Percentiles rank a stretch among this genome's conserved stretches.
phyloP scores from a whole-genome alignment of 2,113 vertebrate genomes.

The Urocolius indicus region DNA sequence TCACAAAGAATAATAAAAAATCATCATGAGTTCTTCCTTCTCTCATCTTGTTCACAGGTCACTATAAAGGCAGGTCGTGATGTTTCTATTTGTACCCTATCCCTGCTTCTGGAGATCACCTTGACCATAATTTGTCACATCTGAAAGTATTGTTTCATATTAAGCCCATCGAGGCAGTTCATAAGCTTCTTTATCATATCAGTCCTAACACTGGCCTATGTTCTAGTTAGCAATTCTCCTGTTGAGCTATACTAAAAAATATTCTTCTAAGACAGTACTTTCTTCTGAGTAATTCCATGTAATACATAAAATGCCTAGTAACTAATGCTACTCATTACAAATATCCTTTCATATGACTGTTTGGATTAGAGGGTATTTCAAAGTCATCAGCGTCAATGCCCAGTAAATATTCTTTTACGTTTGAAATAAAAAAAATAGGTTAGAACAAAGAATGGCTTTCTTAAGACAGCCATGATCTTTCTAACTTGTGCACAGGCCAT shows the following conservation, averaged over 20 bases:
- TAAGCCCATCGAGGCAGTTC: neutral
- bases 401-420: neutral
- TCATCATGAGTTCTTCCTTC: neutral
- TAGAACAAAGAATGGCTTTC: neutral
- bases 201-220: neutral
- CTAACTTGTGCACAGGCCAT: neutral
- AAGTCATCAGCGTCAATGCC: neutral
- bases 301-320: neutral
- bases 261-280: neutral
- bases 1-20: neutral
- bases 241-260: neutral
- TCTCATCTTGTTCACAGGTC: neutral
- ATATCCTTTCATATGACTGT: neutral
- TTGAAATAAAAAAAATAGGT: neutral
- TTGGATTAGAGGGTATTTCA: neutral
- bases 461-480: neutral
- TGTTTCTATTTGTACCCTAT: neutral
- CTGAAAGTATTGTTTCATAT: neutral
- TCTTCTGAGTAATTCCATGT: neutral
- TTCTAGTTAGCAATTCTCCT: neutral
- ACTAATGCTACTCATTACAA: neutral
- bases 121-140: neutral
- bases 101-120: neutral
- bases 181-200: neutral
- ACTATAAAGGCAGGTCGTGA: neutral